These are phyloP conservation scores for Petrophora chlorosata DNA, from an alignment of 2,888 invertebrate genomes.

Conservation along the genomic window DNA sequence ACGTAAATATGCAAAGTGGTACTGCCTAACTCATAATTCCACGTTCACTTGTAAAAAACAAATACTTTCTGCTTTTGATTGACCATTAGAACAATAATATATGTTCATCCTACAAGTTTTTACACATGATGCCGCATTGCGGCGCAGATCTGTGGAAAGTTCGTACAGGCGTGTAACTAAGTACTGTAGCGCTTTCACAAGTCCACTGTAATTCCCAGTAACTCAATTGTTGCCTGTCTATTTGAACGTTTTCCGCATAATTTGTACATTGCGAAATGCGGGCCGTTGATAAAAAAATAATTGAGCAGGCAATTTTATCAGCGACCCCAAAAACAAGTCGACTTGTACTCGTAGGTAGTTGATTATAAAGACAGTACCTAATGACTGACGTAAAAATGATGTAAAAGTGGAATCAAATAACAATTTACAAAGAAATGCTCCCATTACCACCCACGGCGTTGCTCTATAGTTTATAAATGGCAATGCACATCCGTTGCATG, in stretches of 20 bases:
- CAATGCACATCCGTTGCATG: conserved; percentile 67
- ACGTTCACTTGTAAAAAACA: conserved; percentile 23
- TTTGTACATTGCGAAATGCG: conserved; percentile 29
- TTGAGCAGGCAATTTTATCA: conserved; percentile 15
- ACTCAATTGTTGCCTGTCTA: conserved; percentile 45
- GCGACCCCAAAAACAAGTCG: not conserved
- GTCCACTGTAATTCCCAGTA: conserved; percentile 49
- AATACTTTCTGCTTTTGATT: conserved; percentile 29
- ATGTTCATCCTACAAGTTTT: conserved; percentile 20
- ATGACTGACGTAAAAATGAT: too few species aligned
- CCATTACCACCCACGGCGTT: conserved; percentile 68
- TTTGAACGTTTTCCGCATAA: conserved; percentile 40
- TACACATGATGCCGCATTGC: conserved; percentile 39
- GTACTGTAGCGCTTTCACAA: conserved; percentile 58
- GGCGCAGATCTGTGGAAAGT: conserved; percentile 58
- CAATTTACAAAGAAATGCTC: conserved; percentile 36
- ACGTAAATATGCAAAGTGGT: conserved; percentile 43
- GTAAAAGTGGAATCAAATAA: conserved; percentile 7
- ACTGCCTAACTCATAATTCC: conserved; percentile 25
- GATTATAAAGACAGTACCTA: too few species aligned
- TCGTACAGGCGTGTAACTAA: conserved; percentile 48
- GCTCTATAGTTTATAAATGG: conserved; percentile 66
- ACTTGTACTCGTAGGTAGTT: too few species aligned
- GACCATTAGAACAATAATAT: conserved; percentile 33
- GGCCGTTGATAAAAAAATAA: conserved; percentile 27